Base-by-base conservation (phyloP, 2,888 invertebrate species). In the Agonopterix alstromeriana region DNA sequence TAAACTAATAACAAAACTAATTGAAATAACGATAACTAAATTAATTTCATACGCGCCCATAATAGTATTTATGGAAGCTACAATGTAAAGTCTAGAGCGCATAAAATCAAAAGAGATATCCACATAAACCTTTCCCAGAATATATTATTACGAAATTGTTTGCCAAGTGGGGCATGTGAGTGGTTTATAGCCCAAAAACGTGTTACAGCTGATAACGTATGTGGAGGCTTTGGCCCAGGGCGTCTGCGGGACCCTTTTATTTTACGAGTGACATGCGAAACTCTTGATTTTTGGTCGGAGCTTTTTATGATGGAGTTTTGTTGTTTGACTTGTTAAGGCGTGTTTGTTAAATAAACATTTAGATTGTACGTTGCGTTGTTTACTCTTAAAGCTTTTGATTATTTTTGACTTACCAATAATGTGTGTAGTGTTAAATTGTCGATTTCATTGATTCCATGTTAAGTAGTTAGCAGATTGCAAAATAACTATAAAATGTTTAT, bases 91-190 rank as follows among this genome's bases (percentile, higher is more conserved):
- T 27, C 5, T 27, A 27, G 27, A 27, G 27, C 27, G 7, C 27
- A 27, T 27, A 5, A 27, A 5, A 27, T 27, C 27, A 7, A 27
- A 27, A 27, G 27, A 27, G 9, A 10, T 11, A 60, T 73, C 73
- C 70, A 67, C 49, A 53, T 7, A 48, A 56, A 46, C 45, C 54
- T 56, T 48, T 55, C 56, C 46, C 43, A 8, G 42, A 52, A 10
- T 42, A 61, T 66, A 66, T 65, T 64, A 67, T 73, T 69, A 68
- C 69, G 58, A 74, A 73, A 75, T 74, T 68, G 73, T 75, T 74
- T 73, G 72, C 73, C 55, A 66, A 73, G 65, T 56, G 62, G 58
- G 61, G 54, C 61, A 60, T 52, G 57, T 63, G 77, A 79, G 69
- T 74, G 70, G 67, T 81, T 79, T 77, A 78, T 76, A 59, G 65